Evolutionary conservation across 2,888 invertebrate genomes (phyloP), one percentile per base, ranked within the genome.

Genomic region (Diloba caeruleocephala): DNA sequence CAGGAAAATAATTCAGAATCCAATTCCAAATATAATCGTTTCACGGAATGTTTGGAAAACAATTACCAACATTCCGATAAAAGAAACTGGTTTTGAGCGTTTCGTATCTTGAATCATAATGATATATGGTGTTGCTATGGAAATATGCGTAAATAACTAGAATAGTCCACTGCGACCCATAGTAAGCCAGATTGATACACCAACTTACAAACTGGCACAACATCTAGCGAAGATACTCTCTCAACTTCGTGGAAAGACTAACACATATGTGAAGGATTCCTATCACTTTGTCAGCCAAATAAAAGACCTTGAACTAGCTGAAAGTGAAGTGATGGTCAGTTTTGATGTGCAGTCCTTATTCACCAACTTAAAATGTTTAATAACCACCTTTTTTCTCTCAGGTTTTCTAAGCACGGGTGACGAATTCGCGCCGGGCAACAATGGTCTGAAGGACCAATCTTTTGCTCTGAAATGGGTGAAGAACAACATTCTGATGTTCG

Each of bases 351-450:
- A 17, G 17, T 17, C 17, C 2, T 17, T 17, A 17, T 3, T 17
- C 17, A 17, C 17, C 5, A 2, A 17, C 17, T 5, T 5, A 2
- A 17, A 17, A 2, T 17, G 3, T 17, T 3, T 3, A 17, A 17
- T 17, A 17, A 2, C 2, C 10, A 25, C n/a, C 0, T 8, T 9
- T 3, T 13, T 9, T 44, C 49, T 28, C 65, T 48, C 74, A 96
- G 96, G 97, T 36, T 97, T 97, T 81, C 87, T 97, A 0, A 96
- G 96, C 76, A 96, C 97, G 0, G 96, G 95, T 25, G 96, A 97
- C 65, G 93, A 94, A 0, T 77, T 93, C 0, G 89, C 96, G 0
- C 95, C 97, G 0, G 96, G 96, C 3, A 97, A 97, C 81, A 95
- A 94, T 71, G 97, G 97, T 0, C 78, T 97, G 21, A 96, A 96